phyloP scores from a whole-genome alignment of 2,797 vertebrate genomes.

The Odontamblyopus rebecca region DNA sequence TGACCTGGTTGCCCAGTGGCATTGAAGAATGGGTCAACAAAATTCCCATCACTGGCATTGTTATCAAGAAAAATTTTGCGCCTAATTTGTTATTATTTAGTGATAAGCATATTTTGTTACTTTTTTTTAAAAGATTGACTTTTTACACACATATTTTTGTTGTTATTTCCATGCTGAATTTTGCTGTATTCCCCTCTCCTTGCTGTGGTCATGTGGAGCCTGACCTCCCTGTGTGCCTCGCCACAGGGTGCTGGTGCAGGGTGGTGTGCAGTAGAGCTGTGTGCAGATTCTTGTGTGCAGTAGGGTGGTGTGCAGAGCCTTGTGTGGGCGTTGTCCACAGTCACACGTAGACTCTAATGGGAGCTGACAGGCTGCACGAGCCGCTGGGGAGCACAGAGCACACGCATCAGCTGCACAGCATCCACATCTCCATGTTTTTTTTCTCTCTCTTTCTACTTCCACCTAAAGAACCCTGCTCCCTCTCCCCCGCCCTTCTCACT shows the following conservation, averaged over 20 bases:
- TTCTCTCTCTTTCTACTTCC: slow-evolving; percentile 46
- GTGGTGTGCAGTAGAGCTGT: slow-evolving; percentile 32
- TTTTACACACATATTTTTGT: not conserved
- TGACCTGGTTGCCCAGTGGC: no score
- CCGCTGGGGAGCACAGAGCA: slow-evolving; percentile 60
- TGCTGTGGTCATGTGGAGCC: slow-evolving; percentile 6
- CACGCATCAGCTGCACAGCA: slow-evolving; percentile 57
- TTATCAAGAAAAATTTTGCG: no score
- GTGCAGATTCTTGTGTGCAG: slow-evolving; percentile 15
- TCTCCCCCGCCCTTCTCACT: slow-evolving; percentile 47
- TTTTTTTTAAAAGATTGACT: not conserved
- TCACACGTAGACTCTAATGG: slow-evolving; percentile 58
- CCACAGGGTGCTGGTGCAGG: slow-evolving; percentile 32
- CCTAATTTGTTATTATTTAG: no score
- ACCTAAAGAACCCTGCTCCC: slow-evolving; percentile 71
- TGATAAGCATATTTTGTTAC: no score
- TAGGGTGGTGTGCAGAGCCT: slow-evolving; percentile 39
- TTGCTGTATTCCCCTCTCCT: not conserved
- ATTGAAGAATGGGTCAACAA: no score
- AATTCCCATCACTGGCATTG: no score
- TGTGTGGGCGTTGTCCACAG: slow-evolving; percentile 53
- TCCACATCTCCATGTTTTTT: slow-evolving; percentile 51
- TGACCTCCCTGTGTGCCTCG: slow-evolving; percentile 48
- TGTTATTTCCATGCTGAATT: not conserved
- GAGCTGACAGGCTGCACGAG: slow-evolving; percentile 67